phyloP scores from a whole-genome alignment of 2,113 vertebrate genomes.

The Tenebrosternarchus preto region DNA sequence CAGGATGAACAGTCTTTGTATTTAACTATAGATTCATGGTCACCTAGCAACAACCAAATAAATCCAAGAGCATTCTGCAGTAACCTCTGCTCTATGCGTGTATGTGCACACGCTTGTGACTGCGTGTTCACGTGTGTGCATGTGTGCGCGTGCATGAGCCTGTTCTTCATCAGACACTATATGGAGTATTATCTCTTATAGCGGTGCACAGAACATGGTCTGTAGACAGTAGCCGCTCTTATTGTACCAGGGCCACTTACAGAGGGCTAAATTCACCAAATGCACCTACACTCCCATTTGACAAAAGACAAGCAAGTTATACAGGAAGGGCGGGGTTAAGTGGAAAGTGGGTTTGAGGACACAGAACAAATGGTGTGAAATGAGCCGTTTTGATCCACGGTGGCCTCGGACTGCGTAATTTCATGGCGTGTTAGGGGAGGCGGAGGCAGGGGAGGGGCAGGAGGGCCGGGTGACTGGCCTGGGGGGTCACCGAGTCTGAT shows the following conservation, averaged over 20 bases:
- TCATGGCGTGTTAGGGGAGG: constrained; percentile 52
- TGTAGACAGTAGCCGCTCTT: constrained; percentile 11
- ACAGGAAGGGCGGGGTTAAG: constrained; percentile 4
- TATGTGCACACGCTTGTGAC: constrained; percentile 3
- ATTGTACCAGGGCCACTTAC: not conserved
- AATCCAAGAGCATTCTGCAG: constrained; percentile 41
- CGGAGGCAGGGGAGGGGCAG: constrained; percentile 19
- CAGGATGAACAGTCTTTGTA: constrained; percentile 35
- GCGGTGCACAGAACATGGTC: not conserved
- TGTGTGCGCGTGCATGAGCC: constrained; percentile 58
- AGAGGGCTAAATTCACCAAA: not conserved
- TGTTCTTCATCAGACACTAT: constrained; percentile 60
- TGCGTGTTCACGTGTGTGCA: constrained; percentile 31
- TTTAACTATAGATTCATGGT: constrained; percentile 47
- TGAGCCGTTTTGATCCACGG: constrained; percentile 49
- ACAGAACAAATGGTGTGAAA: constrained; percentile 51
- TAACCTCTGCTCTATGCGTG: constrained; percentile 34
- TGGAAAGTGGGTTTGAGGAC: constrained; percentile 52
- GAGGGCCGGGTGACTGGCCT: constrained; percentile 37
- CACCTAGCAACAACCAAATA: constrained; percentile 56
- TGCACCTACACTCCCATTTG: constrained; percentile 1
- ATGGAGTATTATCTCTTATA: too few species aligned
- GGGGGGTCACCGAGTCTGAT: constrained; percentile 43
- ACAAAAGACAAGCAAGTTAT: not conserved
- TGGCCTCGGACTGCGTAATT: constrained; percentile 47